Evolutionary conservation across 2,888 invertebrate species (phyloP).

Genomic region (Lasioglossum villosulum): DNA sequence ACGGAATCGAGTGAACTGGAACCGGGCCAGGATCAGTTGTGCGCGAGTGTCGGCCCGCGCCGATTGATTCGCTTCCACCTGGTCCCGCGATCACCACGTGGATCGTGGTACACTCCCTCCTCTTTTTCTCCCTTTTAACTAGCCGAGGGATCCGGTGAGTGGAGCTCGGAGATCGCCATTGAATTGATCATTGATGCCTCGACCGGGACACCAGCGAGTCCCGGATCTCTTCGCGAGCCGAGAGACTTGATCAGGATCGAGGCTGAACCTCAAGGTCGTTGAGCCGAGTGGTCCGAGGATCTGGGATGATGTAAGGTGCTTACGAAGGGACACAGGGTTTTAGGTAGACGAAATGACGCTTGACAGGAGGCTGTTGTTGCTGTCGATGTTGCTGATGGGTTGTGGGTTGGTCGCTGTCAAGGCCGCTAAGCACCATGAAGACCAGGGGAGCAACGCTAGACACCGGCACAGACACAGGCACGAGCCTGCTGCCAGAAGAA

Average conservation of each 20-base stretch:
- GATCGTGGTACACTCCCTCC: background rate
- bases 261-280: conserved; percentile 27
- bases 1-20: conserved; percentile 45
- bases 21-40: conserved; percentile 39
- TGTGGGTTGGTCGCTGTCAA: conserved; percentile 64
- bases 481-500: conserved; percentile 61
- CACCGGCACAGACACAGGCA: conserved; percentile 81
- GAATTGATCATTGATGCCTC: conserved; percentile 49
- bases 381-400: conserved; percentile 69
- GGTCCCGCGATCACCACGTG: conserved; percentile 50
- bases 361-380: conserved; percentile 68
- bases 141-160: background rate
- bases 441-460: conserved; percentile 57
- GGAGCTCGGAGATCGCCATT: background rate
- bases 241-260: conserved; percentile 39
- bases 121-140: background rate
- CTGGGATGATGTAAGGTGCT: conserved; percentile 71
- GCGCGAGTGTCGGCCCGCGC: background rate
- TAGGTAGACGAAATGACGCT: conserved; percentile 72
- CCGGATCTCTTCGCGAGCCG: conserved; percentile 34
- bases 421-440: conserved; percentile 71
- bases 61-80: conserved; percentile 26
- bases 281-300: conserved; percentile 21
- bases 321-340: background rate
- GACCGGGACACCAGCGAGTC: conserved; percentile 50